Base-by-base conservation (phyloP, 2,797 vertebrate species). In the Sternarchorhynchus goeldii region DNA sequence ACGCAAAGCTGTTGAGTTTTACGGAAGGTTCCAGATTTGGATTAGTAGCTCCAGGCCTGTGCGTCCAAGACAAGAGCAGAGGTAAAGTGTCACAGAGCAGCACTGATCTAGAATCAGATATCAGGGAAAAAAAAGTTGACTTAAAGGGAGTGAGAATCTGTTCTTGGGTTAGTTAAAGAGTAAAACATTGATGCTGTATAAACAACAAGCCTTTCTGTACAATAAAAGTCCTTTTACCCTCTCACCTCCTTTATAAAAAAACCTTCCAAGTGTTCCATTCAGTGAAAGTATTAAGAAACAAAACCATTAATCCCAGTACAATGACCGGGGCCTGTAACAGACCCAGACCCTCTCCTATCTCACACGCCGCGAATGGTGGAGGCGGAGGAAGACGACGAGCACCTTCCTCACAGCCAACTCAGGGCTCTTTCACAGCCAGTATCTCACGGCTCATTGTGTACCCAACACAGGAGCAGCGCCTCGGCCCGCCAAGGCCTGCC, bases 1-100 rank as follows among this genome's bases (percentile, higher is more conserved):
- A 70, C 45, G 5, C 64, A n/a, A 73, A 74, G 64, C 58, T 67
- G 45, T 29, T 59, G 65, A 76, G 69, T 50, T 65, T 74, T 12
- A 64, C 14, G 6, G 50, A 58, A 18, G 53, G 41, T 67, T 39
- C 39, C 70, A 58, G 41, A 56, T 45, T 59, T 14, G 25, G 65
- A 66, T 25, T 17, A 67, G 8, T 6, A 29, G 31, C 55, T 59
- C 53, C 64, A 20, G 2, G 1, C 6, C 64, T 57, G 60, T 64
- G 18, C 66, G 45, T 50, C 10, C 45, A 12, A 66, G 34, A 21
- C 1, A 45, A 66, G 1, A 21, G 32, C 17, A 20, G 17, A 39
- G 2, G 2, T 39, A 41, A 12, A 21, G 45, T 17, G 10, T 50
- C 8, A 21, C n/a, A 25, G 39, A 64, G 5, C 64, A 39, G 7